These are phyloP conservation scores for Percopsis transmontana DNA, from an alignment of 2,113 vertebrate species.

Conservation along the genomic window DNA sequence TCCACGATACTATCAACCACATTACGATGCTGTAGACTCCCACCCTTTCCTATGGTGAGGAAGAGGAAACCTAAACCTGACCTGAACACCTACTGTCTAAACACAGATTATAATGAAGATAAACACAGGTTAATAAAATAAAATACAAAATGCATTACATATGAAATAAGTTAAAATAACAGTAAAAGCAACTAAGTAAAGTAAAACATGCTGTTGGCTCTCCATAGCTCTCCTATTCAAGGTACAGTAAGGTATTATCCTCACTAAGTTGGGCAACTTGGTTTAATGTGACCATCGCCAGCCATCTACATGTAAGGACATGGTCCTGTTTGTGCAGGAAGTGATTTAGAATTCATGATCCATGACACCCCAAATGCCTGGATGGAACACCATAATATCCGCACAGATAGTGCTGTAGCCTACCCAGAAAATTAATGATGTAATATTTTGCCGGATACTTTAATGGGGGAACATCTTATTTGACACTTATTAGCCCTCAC, in stretches of 20 bases:
- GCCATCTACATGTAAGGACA: constrained; percentile 9
- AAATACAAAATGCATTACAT: background rate
- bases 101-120: background rate
- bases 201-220: background rate
- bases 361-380: background rate
- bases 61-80: no score
- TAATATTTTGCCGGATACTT: constrained; percentile 8
- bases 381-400: no score
- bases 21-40: no score
- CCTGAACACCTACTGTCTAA: no score
- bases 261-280: background rate
- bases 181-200: no score
- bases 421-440: background rate
- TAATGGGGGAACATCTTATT: background rate
- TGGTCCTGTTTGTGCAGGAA: constrained; percentile 3
- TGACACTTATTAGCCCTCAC: background rate
- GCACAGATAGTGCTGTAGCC: constrained; percentile 7
- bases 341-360: constrained; percentile 14
- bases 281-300: background rate
- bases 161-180: no score
- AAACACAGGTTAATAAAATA: background rate
- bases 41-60: no score
- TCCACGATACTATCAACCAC: no score
- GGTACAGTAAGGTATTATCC: background rate
- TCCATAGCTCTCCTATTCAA: background rate